phyloP scores from a whole-genome alignment of 2,797 vertebrate species.

The Aulostomus chinensis region DNA sequence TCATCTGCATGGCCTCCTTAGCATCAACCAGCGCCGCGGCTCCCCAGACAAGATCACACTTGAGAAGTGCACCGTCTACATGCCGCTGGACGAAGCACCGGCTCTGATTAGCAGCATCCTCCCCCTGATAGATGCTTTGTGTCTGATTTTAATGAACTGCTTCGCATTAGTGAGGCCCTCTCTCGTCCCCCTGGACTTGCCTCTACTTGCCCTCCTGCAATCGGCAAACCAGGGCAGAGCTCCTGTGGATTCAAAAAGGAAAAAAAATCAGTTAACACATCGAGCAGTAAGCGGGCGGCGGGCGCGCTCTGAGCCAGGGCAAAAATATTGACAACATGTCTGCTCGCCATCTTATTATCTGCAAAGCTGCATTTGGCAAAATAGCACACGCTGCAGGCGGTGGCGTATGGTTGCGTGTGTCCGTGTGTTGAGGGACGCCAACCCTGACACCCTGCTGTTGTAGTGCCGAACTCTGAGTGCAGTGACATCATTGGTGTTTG shows the following conservation, averaged over 20 bases:
- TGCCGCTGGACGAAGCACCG: slow-evolving; percentile 52
- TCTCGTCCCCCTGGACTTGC: slow-evolving; percentile 51
- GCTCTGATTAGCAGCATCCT: slow-evolving; percentile 61
- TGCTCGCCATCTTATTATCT: slow-evolving; percentile 80
- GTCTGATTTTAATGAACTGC: slow-evolving; percentile 73
- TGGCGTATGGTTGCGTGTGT: slow-evolving; percentile 17
- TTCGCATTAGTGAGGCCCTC: slow-evolving; percentile 66
- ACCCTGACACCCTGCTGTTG: slow-evolving; percentile 66
- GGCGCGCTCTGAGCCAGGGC: slow-evolving; percentile 72
- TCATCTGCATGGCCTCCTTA: slow-evolving; percentile 52
- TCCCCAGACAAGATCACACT: slow-evolving; percentile 52
- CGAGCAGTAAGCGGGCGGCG: slow-evolving; percentile 73
- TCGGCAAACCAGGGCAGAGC: slow-evolving; percentile 50
- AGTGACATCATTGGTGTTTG: slow-evolving; percentile 60
- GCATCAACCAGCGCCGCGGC: slow-evolving; percentile 33
- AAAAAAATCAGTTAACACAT: slow-evolving; percentile 70
- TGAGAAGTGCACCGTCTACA: slow-evolving; percentile 35
- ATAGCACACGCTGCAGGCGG: slow-evolving; percentile 64
- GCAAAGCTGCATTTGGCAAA: slow-evolving; percentile 72
- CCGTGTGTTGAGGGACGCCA: slow-evolving; percentile 49
- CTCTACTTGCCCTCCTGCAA: slow-evolving; percentile 59
- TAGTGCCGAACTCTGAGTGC: slow-evolving; percentile 56
- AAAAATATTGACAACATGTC: slow-evolving; percentile 84
- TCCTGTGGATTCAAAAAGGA: slow-evolving; percentile 47
- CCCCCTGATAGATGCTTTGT: slow-evolving; percentile 65